A percentile compares a stretch with the other conserved stretches of the same genome.
These are phyloP conservation scores for Dendrolimus punctatus DNA, from an alignment of 1,140 invertebrate genomes.

Conservation along the genomic window DNA sequence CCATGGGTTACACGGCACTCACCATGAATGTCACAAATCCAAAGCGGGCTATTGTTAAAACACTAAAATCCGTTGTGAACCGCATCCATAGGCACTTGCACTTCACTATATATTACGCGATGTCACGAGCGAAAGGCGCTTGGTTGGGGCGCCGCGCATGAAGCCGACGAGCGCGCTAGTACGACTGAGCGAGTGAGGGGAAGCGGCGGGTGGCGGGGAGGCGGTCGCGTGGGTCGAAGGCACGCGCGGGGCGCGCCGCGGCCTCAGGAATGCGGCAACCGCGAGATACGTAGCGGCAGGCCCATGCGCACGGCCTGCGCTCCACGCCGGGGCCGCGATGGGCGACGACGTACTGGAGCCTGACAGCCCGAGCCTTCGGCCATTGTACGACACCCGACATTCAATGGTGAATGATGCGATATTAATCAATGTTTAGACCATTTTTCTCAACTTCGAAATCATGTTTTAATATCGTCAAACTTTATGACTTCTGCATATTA, in stretches of 20 bases:
- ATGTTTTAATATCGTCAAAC: no score
- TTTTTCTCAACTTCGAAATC: no score
- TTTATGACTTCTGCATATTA: no score
- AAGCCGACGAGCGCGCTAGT: slow-evolving; percentile 41
- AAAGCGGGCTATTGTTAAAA: slow-evolving; percentile 35
- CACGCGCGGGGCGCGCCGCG: slow-evolving; percentile 63
- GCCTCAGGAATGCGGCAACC: slow-evolving; percentile 61
- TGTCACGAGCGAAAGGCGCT: slow-evolving; percentile 28
- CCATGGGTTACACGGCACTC: slow-evolving; percentile 36
- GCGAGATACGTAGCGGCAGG: slow-evolving; percentile 25
- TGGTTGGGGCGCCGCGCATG: slow-evolving; percentile 33
- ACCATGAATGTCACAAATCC: slow-evolving; percentile 66
- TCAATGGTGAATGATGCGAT: no score
- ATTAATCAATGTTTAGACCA: no score
- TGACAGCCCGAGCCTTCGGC: no score
- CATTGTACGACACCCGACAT: no score
- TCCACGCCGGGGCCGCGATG: slow-evolving; percentile 1
- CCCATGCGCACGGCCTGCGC: slow-evolving; percentile 24
- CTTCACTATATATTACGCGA: slow-evolving; percentile 46
- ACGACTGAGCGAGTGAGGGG: slow-evolving; percentile 36
- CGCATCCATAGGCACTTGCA: slow-evolving; percentile 64
- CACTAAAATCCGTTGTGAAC: slow-evolving; percentile 49
- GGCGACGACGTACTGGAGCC: no score
- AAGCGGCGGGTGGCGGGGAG: slow-evolving; percentile 11
- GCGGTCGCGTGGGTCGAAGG: slow-evolving; percentile 64